Conservation (phyloP, 2,113 vertebrate species). For the Garra rufa region DNA sequence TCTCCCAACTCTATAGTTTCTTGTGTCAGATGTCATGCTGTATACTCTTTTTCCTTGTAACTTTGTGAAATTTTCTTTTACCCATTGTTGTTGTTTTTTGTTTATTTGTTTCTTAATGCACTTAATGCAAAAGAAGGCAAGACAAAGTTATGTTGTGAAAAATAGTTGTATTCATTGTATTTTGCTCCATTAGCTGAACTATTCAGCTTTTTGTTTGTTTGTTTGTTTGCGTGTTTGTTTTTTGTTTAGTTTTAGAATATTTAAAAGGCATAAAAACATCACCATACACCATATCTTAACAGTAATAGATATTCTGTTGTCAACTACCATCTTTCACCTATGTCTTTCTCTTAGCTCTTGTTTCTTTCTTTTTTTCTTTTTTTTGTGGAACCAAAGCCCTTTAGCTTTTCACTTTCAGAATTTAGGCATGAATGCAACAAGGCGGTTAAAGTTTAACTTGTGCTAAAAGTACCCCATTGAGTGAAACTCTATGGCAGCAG, state of each 20-base stretch:
- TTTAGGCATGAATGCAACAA: constrained; percentile 71
- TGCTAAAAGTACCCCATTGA: constrained; percentile 83
- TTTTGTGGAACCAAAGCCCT: neutral
- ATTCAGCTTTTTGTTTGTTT: no score
- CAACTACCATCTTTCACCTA: neutral
- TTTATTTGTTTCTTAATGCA: neutral
- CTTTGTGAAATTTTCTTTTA: neutral
- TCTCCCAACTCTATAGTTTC: neutral
- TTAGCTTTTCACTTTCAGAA: constrained; percentile 67
- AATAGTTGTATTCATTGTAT: neutral
- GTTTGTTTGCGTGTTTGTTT: no score
- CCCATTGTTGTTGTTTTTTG: neutral
- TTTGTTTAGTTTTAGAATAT: neutral
- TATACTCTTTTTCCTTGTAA: neutral
- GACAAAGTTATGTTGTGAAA: neutral
- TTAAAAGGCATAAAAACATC: neutral
- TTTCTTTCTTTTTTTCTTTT: neutral
- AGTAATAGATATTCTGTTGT: no score
- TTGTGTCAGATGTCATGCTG: neutral
- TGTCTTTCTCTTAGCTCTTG: no score
- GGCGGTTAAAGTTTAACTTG: constrained; percentile 97
- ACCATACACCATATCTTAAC: neutral
- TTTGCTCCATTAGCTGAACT: neutral
- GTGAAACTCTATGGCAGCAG: constrained; percentile 79
- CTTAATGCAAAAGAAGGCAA: neutral